Conservation (phyloP, 2,888 invertebrate genomes). For the Horisme vitalbata region DNA sequence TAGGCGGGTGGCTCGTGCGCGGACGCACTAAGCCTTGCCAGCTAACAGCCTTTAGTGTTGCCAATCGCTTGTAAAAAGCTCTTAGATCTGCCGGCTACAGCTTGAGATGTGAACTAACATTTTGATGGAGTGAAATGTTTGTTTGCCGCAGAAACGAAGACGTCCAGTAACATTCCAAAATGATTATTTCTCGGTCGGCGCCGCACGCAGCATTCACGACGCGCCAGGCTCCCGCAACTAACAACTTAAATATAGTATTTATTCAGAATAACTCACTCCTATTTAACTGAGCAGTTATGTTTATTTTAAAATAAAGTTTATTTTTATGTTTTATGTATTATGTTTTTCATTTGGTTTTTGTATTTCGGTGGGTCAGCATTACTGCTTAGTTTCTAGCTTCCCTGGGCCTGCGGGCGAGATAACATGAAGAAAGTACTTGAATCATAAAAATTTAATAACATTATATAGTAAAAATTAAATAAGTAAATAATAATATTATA, state of each 20-base stretch:
- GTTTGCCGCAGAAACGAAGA: conserved; percentile 80
- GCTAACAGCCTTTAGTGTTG: too few relatives aligned
- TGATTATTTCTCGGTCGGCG: conserved; percentile 62
- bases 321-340: conserved; percentile 76
- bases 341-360: conserved; percentile 53
- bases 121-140: conserved; percentile 66
- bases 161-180: conserved; percentile 78
- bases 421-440: too few relatives aligned
- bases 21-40: too few relatives aligned
- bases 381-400: conserved; percentile 21
- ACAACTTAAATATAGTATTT: conserved; percentile 55
- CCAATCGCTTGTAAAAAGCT: conserved; percentile 12
- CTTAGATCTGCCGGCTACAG: conserved; percentile 1
- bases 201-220: conserved; percentile 32
- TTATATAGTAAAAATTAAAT: too few relatives aligned
- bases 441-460: too few relatives aligned
- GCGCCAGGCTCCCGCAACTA: conserved; percentile 37
- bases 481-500: too few relatives aligned
- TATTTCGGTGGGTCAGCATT: neutral
- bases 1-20: too few relatives aligned
- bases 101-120: conserved; percentile 52
- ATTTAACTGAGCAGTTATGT: conserved; percentile 66
- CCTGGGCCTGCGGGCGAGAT: too few relatives aligned
- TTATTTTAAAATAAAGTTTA: conserved; percentile 75
- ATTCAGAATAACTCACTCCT: conserved; percentile 55